Conservation (phyloP, 2,797 vertebrate species). For the Cygnus olor region DNA sequence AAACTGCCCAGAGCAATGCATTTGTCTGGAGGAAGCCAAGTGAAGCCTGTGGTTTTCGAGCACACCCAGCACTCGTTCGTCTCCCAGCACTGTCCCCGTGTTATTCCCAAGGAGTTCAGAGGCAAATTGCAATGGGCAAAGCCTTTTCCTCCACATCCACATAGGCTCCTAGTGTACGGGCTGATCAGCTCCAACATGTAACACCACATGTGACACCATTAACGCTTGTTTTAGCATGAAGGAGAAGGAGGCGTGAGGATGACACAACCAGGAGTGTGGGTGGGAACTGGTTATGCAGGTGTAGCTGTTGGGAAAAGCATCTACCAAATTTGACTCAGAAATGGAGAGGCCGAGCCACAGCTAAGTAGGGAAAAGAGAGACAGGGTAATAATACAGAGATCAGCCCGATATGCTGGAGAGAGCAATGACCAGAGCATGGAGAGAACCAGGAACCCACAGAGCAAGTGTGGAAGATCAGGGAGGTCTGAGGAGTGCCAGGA, state of each 20-base stretch:
- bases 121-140: neutral
- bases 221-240: conserved; percentile 11
- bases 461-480: neutral
- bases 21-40: neutral
- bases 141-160: neutral
- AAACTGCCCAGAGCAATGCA: neutral
- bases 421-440: neutral
- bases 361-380: neutral
- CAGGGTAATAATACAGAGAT: neutral
- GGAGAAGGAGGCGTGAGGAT: neutral
- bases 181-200: neutral
- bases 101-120: neutral
- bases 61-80: neutral
- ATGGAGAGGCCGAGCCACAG: neutral
- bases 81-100: rapidly evolving
- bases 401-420: neutral
- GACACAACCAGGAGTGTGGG: neutral
- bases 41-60: conserved; percentile 1
- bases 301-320: neutral
- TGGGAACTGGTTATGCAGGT: conserved; percentile 41
- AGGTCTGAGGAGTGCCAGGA: neutral
- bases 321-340: neutral
- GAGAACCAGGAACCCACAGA: neutral
- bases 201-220: neutral
- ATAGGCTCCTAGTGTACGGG: neutral